Base-by-base conservation (phyloP, 2,797 vertebrate species). In the Anas bernieri region DNA sequence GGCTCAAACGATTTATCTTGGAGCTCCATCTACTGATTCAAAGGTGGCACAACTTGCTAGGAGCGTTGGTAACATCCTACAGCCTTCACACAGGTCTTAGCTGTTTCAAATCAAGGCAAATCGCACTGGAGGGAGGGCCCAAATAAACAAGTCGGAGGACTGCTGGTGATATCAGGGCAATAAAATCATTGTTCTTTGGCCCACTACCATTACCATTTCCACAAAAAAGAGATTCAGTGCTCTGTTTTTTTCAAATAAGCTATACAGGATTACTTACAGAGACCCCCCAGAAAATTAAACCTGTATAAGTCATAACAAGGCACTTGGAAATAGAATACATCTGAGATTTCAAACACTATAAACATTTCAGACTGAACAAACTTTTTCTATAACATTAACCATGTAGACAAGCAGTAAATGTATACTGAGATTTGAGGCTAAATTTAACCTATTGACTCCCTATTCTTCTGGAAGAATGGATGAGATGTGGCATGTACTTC, bases 11-110 rank as follows among this genome's bases (percentile, higher is more conserved):
- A 54, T 93, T 96, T 96, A 94, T 96, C 93, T 96, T 92, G 48
- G 93, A 94, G 95, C 96, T 92, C 97, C 96, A 96, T 92, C 97
- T 97, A 81, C 93, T 93, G 96, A 80, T 76, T 5, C 26, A 12
- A 86, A 33, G 25, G 63, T 12, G 6, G 59, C 52, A 94, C 43
- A 16, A 48, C 84, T 10, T 48, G 7, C 46, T 8, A 50, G 50
- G 68, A 95, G 3, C 28, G 23, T 50, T 28, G 15, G 6, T 52
- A 41, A 62, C 62, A 35, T 20, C 63, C 21, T 45, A 6, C 35
- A 7, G 74, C 45, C 21, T 50, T 64, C 43, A 17, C 31, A 30
- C 3, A 41, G 20, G 54, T 48, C 33, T 8, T 45, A 8, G 72
- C 70, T 22, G 35, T 17, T 30, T 15, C 37, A 69, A 69, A 68